Evolutionary conservation across 1,140 invertebrate genomes (phyloP), one percentile per base, ranked within the genome.

Genomic region (Magallana angulata): DNA sequence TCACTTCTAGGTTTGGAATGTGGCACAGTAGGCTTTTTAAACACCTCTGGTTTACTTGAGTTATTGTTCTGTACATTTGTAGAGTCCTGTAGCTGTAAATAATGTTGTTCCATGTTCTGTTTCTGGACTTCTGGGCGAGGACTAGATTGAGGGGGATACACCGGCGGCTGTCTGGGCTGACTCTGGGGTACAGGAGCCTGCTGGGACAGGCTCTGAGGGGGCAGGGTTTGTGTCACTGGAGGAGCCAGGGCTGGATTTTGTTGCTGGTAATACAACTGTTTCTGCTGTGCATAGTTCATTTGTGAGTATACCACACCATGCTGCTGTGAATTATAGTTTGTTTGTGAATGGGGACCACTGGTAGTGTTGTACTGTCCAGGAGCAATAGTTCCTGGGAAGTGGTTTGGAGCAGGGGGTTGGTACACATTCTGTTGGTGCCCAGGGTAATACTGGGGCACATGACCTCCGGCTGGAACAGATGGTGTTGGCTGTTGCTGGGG

Each of bases 221-320:
- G 82, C 24, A 18, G 12, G n/a, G 86, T 62, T n/a, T 64, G 81
- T 84, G 62, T 76, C 82, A 88, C 71, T 30, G 85, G 71, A 48
- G 36, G 36, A 48, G 36, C 36, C 36, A 48, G 36, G 60, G 81
- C 83, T 81, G 87, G 90, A 62, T 92, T 91, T 36, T 89, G 90
- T 84, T 87, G 88, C 85, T 86, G 64, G 62, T 24, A 85, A 62
- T 87, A 83, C 8, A 88, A 87, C 30, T 85, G 83, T 85, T 91
- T 88, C 64, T 90, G 90, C 82, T 90, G 95, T 94, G 90, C 95
- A 95, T 85, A 95, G 89, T 90, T 85, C 88, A 89, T 84, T 85
- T 89, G 89, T 68, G 84, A 68, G 71, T 86, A 86, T 83, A 88
- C 88, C 1, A 76, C 68, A 5, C 68, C 68, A 85, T 89, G 89